phyloP scores from a whole-genome alignment of 2,797 vertebrate species.

The Diceros bicornis region DNA sequence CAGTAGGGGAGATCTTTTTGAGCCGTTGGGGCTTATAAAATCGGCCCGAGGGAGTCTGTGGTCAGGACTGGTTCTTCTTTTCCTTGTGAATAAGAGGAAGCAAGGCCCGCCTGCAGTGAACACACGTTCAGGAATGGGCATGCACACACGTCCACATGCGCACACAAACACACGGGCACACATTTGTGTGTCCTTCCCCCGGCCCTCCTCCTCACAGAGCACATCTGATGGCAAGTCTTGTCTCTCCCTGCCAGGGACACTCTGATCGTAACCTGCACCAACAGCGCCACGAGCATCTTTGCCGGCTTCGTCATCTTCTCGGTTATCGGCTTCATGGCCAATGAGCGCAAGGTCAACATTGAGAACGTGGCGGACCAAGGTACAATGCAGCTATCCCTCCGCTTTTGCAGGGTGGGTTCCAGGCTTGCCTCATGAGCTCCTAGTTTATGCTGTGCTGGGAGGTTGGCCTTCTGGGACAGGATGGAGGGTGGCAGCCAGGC shows the following conservation, averaged over 20 bases:
- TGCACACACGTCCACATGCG: fast-evolving
- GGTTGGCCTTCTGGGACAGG: not conserved
- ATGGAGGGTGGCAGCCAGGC: no score
- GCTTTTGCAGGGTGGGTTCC: not conserved
- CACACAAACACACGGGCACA: fast-evolving
- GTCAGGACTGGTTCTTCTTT: not conserved
- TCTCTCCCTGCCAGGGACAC: conserved; percentile 93
- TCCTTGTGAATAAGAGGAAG: not conserved
- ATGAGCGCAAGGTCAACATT: conserved; percentile 98
- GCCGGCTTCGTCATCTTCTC: conserved; percentile 99
- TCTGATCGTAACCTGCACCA: conserved; percentile 97
- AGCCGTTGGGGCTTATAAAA: not conserved
- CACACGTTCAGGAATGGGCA: fast-evolving
- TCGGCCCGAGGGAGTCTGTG: not conserved
- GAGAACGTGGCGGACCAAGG: conserved; percentile 99
- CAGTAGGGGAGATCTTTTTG: not conserved
- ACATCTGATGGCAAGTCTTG: not conserved
- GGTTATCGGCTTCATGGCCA: conserved; percentile 99
- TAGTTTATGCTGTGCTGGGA: not conserved
- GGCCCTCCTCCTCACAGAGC: not conserved
- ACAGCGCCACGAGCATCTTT: conserved; percentile 99
- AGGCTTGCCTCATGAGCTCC: not conserved
- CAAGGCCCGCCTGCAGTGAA: not conserved
- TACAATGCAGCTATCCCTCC: conserved; percentile 73
- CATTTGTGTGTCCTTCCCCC: not conserved